Percentiles rank a stretch among this genome's conserved stretches.
Conservation (phyloP, 2,113 vertebrate genomes). For the Istiophorus platypterus region DNA sequence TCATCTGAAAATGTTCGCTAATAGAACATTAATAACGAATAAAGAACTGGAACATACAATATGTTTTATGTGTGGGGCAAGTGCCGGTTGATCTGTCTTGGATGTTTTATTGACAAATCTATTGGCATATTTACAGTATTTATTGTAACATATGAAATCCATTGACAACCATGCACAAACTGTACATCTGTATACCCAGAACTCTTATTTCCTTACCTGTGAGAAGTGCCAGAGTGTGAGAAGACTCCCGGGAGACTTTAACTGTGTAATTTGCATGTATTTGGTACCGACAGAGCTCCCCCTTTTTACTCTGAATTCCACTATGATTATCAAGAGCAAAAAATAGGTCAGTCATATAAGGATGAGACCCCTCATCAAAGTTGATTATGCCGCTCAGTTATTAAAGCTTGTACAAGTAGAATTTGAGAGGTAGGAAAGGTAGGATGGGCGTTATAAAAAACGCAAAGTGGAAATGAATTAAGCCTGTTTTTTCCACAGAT, state of each 20-base stretch:
- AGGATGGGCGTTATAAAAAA: background rate
- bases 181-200: background rate
- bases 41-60: background rate
- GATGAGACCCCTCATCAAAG: conserved; percentile 9
- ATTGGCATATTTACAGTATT: background rate
- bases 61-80: background rate
- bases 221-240: background rate
- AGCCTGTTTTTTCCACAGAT: background rate
- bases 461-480: background rate
- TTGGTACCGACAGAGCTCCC: conserved; percentile 5
- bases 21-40: conserved; percentile 32
- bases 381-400: conserved; percentile 8
- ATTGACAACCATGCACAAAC: conserved; percentile 5
- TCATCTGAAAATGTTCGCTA: conserved; percentile 44
- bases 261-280: conserved; percentile 21
- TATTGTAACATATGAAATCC: conserved; percentile 3
- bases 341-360: conserved; percentile 39
- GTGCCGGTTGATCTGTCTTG: conserved; percentile 9
- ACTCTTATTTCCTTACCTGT: background rate
- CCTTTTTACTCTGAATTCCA: conserved; percentile 11
- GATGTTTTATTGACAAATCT: conserved; percentile 18
- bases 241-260: conserved; percentile 7
- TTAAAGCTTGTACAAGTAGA: conserved; percentile 6
- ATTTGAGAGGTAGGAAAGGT: background rate
- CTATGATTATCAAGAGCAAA: conserved; percentile 22